Evolutionary conservation across 2,797 vertebrate genomes (phyloP), one percentile per base, ranked within the genome.

Genomic region (Pangasius larnaudii): DNA sequence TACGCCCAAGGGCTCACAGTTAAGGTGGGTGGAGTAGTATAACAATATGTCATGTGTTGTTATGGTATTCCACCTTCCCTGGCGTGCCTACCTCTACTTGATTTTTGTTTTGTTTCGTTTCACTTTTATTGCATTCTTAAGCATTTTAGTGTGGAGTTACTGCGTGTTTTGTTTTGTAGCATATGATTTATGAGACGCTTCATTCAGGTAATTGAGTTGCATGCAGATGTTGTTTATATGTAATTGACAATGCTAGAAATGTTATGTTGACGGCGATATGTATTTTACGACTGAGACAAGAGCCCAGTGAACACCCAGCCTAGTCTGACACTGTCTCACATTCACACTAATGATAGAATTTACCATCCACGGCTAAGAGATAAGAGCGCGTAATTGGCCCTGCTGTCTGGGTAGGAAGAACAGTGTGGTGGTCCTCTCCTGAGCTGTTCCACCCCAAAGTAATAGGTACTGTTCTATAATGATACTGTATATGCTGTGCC

Each of bases 11-110:
- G 98, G 98, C 96, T 99, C 98, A 97, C 97, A 98, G 98, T 99
- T 99, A 99, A 99, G 98, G 99, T 99, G 97, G 99, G 99, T 99
- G 98, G 99, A 97, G 97, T 99, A 99, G 97, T 98, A 98, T 98
- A 98, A 99, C 99, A 99, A 98, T 98, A 94, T 69, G 91, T 92
- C 89, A 95, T 94, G 96, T 96, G 95, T 99, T 99, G 99, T 98
- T 99, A 98, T 98, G 97, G 97, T 99, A 98, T 99, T 99, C 98
- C 98, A 99, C 98, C 98, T 97, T 97, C 98, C 99, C 98, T 99
- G 98, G 98, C 99, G 98, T 97, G 97, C 97, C 96, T 96, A 87
- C 88, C 85, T 91, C 85, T 88, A 90, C 72, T 86, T n/a, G 30
- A 87, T 88, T 78, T 79, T 63, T 88, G 65, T 85, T 65, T 85